Evolutionary conservation across 1,140 invertebrate genomes (phyloP), one percentile per base, ranked within the genome.

Genomic region (Pachypeltis micranthus): DNA sequence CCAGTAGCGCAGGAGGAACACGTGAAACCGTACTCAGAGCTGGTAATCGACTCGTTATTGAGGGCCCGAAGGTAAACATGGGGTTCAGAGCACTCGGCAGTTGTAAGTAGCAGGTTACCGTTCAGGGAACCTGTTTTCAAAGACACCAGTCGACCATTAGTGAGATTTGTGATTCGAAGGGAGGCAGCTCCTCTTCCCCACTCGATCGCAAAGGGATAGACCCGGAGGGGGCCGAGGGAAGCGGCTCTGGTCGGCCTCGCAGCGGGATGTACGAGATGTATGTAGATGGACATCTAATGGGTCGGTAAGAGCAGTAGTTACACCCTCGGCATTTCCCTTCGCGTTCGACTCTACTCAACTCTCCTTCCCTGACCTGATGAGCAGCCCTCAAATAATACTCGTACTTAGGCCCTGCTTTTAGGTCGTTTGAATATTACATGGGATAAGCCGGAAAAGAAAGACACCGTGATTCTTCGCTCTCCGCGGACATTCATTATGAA

Each of bases 261-360:
- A 39, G 10, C 47, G 19, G 23, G 12, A 51, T 21, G 47, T 4
- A 39, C 34, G 7, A 21, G 47, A 51, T 51, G 23, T 51, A 51
- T 51, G 47, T 51, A 51, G 47, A 51, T 51, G 47, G 47, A 51
- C 47, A 51, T 51, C 47, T 51, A 51, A 51, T 51, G 47, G 47
- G 47, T 51, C 19, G 47, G 47, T 51, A 51, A 51, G 47, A 51
- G 47, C 47, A 16, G 47, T 21, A 51, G 19, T n/a, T n/a, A n/a
- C n/a, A n/a, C n/a, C n/a, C n/a, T n/a, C n/a, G n/a, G n/a, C n/a
- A n/a, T n/a, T n/a, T n/a, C n/a, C n/a, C n/a, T n/a, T n/a, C n/a
- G n/a, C n/a, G n/a, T n/a, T n/a, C n/a, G n/a, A n/a, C n/a, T n/a
- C n/a, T n/a, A n/a, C n/a, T n/a, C n/a, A n/a, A n/a, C n/a, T n/a